These are phyloP conservation scores for chimpanzee (Pan troglodytes) DNA, from an alignment of 2,113 vertebrate species.

Conservation along the genomic window NHGRI_mPanTro3-v2.1_pri NC_072404.2:142762501-142763000, in stretches of 20 bases:
- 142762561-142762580: slow-evolving; percentile 51
- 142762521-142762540: slow-evolving; percentile 53
- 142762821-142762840: slow-evolving; percentile 62
- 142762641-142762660: slow-evolving; percentile 31
- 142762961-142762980: slow-evolving; percentile 36
- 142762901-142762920: slow-evolving; percentile 48
- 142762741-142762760: slow-evolving; percentile 55
- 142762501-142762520: slow-evolving; percentile 38
- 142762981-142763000: slow-evolving; percentile 44
- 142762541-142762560: slow-evolving; percentile 18
- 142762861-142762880: slow-evolving; percentile 44
- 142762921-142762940: slow-evolving; percentile 44
- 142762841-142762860: slow-evolving; percentile 44
- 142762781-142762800: slow-evolving; percentile 73
- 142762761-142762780: slow-evolving; percentile 73
- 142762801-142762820: slow-evolving; percentile 68
- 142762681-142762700: slow-evolving; percentile 68
- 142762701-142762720: slow-evolving; percentile 60
- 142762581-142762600: slow-evolving; percentile 32
- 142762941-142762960: slow-evolving; percentile 51
- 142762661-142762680: slow-evolving; percentile 57
- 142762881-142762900: slow-evolving; percentile 36
- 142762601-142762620: slow-evolving; percentile 45
- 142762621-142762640: slow-evolving; percentile 14
- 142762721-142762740: slow-evolving; percentile 50